These are phyloP conservation scores for Hirtodrosophila confusa DNA, from an alignment of 2,888 invertebrate species.

Conservation along the genomic window DNA sequence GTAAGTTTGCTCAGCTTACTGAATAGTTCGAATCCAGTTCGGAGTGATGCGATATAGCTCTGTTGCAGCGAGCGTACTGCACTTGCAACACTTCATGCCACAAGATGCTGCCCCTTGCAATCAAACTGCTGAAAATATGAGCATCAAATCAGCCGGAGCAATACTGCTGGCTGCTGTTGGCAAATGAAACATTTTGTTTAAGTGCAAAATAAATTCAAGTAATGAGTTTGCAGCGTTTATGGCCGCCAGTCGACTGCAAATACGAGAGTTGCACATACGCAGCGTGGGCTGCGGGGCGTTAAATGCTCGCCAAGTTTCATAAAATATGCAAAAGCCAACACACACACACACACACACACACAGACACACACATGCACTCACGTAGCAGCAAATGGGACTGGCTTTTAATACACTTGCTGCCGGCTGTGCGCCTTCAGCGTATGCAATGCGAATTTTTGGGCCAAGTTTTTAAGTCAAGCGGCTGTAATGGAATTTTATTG, in stretches of 20 bases:
- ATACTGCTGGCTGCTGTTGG: conserved; percentile 25
- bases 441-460: conserved; percentile 62
- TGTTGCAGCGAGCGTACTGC: neutral
- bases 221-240: conserved; percentile 75
- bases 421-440: conserved; percentile 29
- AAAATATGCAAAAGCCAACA: conserved; percentile 71
- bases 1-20: too few species aligned
- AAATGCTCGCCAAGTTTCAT: conserved; percentile 76
- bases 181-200: conserved; percentile 79
- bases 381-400: conserved; percentile 60
- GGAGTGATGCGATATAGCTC: neutral
- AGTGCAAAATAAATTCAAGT: conserved; percentile 79
- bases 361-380: conserved; percentile 53
- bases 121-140: conserved; percentile 14
- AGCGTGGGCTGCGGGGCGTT: conserved; percentile 51
- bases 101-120: too few species aligned
- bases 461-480: conserved; percentile 72
- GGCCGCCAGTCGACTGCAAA: conserved; percentile 31
- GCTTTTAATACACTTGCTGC: conserved; percentile 72
- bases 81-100: conserved; percentile 28
- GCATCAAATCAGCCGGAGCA: conserved; percentile 48
- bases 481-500: conserved; percentile 79
- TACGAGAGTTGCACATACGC: conserved; percentile 48
- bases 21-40: too few species aligned
- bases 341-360: conserved; percentile 31